A percentile compares a stretch with the other conserved stretches of the same genome.
Evolutionary conservation across 2,797 vertebrate species (phyloP).

Genomic region (Macroramphosus scolopax): DNA sequence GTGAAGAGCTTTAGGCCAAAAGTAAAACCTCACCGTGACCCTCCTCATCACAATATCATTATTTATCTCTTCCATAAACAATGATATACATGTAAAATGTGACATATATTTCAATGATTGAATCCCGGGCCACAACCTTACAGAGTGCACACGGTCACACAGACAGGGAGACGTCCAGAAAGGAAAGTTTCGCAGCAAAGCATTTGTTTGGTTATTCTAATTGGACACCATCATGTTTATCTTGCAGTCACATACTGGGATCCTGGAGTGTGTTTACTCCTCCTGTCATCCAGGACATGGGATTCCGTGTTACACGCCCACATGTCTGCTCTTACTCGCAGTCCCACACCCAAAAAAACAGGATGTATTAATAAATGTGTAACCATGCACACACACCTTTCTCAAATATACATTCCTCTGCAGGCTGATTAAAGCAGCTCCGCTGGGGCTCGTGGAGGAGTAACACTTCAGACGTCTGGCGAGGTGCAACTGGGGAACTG

Average conservation of each 20-base stretch:
- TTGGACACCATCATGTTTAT: constrained; percentile 37
- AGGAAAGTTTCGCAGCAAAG: neutral
- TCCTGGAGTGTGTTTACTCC: constrained; percentile 72
- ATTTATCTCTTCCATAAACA: no score
- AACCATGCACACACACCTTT: constrained; percentile 81
- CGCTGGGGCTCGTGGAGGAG: constrained; percentile 19
- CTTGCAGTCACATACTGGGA: constrained; percentile 52
- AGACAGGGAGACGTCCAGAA: no score
- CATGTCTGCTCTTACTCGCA: constrained; percentile 24
- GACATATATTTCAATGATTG: no score
- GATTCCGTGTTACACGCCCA: constrained; percentile 70
- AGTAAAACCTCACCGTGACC: no score
- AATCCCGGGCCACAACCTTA: no score
- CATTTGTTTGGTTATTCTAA: constrained; percentile 48
- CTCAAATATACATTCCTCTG: constrained; percentile 79
- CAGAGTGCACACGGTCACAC: no score
- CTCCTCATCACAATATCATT: no score
- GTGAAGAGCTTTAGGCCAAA: no score
- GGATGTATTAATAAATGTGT: constrained; percentile 83
- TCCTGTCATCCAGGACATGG: constrained; percentile 63
- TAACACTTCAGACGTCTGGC: constrained; percentile 23
- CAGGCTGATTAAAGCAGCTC: constrained; percentile 75
- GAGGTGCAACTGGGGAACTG: constrained; percentile 8
- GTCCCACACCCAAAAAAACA: constrained; percentile 79
- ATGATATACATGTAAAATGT: no score